These are phyloP conservation scores for Heliothis peltigera DNA, from an alignment of 2,888 invertebrate genomes.

Conservation along the genomic window DNA sequence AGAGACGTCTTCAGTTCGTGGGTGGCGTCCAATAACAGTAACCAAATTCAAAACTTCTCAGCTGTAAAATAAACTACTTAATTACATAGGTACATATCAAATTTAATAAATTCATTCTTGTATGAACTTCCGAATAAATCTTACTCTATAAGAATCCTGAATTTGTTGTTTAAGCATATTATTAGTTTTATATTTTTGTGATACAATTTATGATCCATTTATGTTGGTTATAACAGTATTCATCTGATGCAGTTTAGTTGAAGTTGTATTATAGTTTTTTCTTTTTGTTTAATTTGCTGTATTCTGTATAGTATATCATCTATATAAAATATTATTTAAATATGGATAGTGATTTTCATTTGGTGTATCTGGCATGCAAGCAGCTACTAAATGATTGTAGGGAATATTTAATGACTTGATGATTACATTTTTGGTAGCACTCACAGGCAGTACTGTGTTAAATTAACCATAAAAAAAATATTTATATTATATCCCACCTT, in stretches of 20 bases:
- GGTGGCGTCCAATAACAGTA: conserved; percentile 96
- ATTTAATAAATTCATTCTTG: conserved; percentile 66
- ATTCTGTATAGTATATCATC: conserved; percentile 5
- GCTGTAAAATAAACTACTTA: conserved; percentile 92
- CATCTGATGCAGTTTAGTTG: conserved; percentile 34
- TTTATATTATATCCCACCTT: conserved; percentile 12
- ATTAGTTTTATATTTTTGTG: conserved; percentile 43
- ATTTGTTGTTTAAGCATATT: conserved; percentile 31
- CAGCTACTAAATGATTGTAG: conserved; percentile 25
- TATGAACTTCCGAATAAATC: conserved; percentile 49
- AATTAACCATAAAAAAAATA: conserved; percentile 11
- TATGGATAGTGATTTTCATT: conserved; percentile 14
- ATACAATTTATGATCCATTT: conserved; percentile 39
- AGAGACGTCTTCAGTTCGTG: conserved; percentile 97
- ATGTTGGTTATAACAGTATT: conserved; percentile 20
- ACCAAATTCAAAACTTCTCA: conserved; percentile 94
- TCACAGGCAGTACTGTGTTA: conserved; percentile 47
- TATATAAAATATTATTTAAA: conserved; percentile 21
- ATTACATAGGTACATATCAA: conserved; percentile 75
- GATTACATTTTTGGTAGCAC: conserved; percentile 15
- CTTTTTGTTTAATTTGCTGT: conserved; percentile 29
- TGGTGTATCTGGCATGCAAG: conserved; percentile 23
- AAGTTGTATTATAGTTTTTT: conserved; percentile 31
- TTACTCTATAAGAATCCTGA: conserved; percentile 41
- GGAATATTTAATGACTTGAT: conserved; percentile 12